phyloP scores from a whole-genome alignment of 92 coral and sea anemone genomes.

The Micromussa lordhowensis region DNA sequence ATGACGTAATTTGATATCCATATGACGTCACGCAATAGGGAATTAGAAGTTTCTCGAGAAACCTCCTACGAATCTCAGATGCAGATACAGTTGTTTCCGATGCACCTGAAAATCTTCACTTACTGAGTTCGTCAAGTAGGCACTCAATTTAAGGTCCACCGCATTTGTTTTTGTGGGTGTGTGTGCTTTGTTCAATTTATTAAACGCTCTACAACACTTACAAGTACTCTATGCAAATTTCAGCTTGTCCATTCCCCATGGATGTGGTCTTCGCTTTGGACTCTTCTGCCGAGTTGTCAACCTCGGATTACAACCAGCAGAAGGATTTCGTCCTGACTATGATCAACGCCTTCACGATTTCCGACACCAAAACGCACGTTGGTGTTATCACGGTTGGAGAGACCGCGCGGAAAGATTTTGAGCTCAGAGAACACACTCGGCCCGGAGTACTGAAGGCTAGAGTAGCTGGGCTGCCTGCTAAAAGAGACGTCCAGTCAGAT shows the following conservation, averaged over 20 bases:
- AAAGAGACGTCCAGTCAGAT: background rate
- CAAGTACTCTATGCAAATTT: background rate
- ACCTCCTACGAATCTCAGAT: too few relatives aligned
- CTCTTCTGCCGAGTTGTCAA: conserved; percentile 62
- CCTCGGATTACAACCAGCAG: conserved; percentile 51
- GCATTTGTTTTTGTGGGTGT: background rate
- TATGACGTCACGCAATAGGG: too few relatives aligned
- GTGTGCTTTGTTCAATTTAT: background rate
- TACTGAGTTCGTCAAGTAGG: too few relatives aligned
- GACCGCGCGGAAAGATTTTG: conserved; percentile 64
- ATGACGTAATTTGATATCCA: too few relatives aligned
- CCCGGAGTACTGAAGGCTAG: conserved; percentile 46
- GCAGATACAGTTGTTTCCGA: too few relatives aligned
- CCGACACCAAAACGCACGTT: conserved; percentile 72
- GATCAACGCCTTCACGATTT: conserved; percentile 75
- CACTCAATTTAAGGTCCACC: background rate
- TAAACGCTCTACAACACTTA: background rate
- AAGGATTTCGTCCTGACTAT: conserved; percentile 64
- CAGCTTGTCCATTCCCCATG: conserved; percentile 93
- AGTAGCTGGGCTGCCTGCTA: background rate
- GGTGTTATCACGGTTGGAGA: conserved; percentile 75
- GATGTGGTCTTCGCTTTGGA: conserved; percentile 91
- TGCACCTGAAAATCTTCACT: too few relatives aligned
- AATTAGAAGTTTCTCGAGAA: too few relatives aligned
- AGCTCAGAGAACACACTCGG: conserved; percentile 56